phyloP scores from a whole-genome alignment of 2,797 vertebrate genomes.

The Lacerta viridis region DNA sequence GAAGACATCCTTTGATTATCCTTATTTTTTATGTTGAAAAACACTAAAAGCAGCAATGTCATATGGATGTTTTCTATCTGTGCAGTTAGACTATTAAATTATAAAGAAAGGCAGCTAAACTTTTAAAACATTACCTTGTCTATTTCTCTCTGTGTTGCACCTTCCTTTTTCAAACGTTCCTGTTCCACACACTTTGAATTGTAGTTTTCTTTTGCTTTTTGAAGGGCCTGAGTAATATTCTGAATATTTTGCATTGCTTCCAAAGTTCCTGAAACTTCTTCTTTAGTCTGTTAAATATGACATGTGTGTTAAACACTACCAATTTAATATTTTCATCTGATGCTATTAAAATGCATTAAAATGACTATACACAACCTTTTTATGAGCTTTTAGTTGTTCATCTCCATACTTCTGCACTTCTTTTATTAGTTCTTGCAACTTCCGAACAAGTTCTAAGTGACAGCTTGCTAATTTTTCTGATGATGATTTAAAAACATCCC shows the following conservation, averaged over 20 bases:
- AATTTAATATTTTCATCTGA: constrained; percentile 25
- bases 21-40: neutral
- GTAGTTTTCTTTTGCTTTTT: constrained; percentile 97
- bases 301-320: constrained; percentile 35
- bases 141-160: constrained; percentile 94
- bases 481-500: constrained; percentile 96
- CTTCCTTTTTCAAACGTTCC: constrained; percentile 96
- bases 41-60: neutral
- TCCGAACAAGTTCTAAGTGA: constrained; percentile 95
- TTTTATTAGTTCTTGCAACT: constrained; percentile 96
- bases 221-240: constrained; percentile 92
- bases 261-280: constrained; percentile 95
- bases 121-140: constrained; percentile 88
- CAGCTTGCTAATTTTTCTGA: constrained; percentile 95
- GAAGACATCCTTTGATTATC: neutral
- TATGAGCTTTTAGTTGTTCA: constrained; percentile 96
- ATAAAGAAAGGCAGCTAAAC: neutral
- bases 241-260: constrained; percentile 98
- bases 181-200: constrained; percentile 93
- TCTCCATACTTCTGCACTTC: constrained; percentile 98
- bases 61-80: neutral
- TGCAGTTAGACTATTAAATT: neutral
- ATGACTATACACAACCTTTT: constrained; percentile 86
- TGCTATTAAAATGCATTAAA: neutral
- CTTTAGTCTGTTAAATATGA: constrained; percentile 90